Conservation (phyloP, 2,113 vertebrate species). For the Anoplopoma fimbria region DNA sequence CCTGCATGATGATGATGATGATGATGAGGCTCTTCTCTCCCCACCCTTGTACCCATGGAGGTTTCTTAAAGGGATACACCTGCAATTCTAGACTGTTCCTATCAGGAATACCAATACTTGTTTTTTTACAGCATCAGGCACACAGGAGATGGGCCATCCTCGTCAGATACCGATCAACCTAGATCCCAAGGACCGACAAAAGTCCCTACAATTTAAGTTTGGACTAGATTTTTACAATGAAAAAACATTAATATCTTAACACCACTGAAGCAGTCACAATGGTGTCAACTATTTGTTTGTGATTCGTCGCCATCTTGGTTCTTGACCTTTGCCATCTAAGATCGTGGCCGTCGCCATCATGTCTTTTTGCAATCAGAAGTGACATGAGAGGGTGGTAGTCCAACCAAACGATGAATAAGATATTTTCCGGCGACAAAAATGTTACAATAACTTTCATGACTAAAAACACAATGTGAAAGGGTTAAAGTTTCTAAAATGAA, state of each 20-base stretch:
- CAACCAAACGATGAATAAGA: neutral
- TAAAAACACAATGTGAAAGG: neutral
- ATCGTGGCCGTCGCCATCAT: no score
- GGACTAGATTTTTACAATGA: neutral
- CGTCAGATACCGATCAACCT: neutral
- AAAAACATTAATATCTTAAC: neutral
- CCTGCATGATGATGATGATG: constrained; percentile 95
- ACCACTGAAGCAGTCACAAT: no score
- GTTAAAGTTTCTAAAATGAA: neutral
- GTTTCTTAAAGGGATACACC: constrained; percentile 88
- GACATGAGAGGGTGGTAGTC: no score
- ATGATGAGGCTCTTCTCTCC: constrained; percentile 86
- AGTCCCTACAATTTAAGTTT: neutral
- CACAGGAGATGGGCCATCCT: neutral
- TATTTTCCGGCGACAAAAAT: neutral
- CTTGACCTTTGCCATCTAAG: no score
- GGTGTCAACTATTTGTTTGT: no score
- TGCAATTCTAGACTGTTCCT: neutral
- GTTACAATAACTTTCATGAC: neutral
- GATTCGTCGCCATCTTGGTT: no score
- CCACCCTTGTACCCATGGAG: constrained; percentile 79
- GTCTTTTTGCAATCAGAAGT: no score
- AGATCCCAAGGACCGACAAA: neutral
- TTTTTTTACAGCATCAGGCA: neutral
- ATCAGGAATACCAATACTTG: constrained; percentile 3